Evolutionary conservation across 2,113 vertebrate species (phyloP).

Genomic region (Amia ocellicauda): DNA sequence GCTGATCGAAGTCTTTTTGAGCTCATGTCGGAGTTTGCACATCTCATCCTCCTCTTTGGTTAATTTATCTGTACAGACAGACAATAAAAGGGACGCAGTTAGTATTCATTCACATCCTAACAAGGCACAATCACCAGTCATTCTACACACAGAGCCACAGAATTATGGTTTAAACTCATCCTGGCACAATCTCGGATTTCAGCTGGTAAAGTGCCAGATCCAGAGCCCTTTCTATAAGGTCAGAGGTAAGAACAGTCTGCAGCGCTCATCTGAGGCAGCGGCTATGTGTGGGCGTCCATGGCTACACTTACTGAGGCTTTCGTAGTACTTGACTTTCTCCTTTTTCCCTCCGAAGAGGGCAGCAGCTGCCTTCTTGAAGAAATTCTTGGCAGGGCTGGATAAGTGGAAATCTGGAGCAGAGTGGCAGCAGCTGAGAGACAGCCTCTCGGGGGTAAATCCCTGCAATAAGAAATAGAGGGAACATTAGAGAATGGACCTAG

Average conservation of each 20-base stretch:
- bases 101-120: not conserved
- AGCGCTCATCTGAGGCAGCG: too few species aligned
- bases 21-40: constrained; percentile 89
- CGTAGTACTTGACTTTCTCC: constrained; percentile 94
- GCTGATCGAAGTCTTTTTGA: constrained; percentile 84
- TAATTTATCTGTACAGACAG: constrained; percentile 67
- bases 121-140: not conserved
- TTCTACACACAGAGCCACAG: not conserved
- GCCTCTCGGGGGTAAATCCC: constrained; percentile 93
- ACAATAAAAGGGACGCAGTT: not conserved
- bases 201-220: too few species aligned
- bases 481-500: constrained; percentile 1
- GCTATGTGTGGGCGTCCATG: too few species aligned
- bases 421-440: constrained; percentile 88
- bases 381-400: constrained; percentile 95
- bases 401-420: constrained; percentile 92
- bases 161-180: too few species aligned
- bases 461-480: constrained; percentile 46
- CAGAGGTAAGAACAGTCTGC: too few species aligned
- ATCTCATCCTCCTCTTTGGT: constrained; percentile 96
- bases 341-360: constrained; percentile 94
- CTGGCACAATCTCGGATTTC: too few species aligned
- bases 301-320: constrained; percentile 88
- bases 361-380: constrained; percentile 95
- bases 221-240: too few species aligned